A percentile compares a stretch with the other conserved stretches of the same genome.
These are phyloP conservation scores for Pardalotus punctatus DNA, from an alignment of 2,113 vertebrate genomes.

Conservation along the genomic window DNA sequence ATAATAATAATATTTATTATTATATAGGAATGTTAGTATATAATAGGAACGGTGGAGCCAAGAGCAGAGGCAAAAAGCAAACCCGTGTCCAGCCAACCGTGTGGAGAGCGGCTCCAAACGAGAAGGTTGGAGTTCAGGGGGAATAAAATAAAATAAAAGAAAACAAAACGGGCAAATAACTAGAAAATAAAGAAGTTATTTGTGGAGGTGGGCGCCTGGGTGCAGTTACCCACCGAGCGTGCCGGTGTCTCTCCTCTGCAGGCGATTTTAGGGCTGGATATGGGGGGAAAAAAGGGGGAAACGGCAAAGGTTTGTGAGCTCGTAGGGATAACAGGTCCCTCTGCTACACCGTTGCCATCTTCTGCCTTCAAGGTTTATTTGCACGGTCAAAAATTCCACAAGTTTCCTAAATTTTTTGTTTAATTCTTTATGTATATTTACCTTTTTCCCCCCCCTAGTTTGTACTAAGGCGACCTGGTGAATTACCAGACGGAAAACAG, in stretches of 20 bases:
- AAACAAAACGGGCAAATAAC: neutral
- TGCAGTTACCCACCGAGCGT: neutral
- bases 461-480: neutral
- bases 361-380: neutral
- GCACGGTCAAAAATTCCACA: neutral
- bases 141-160: neutral
- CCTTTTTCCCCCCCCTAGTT: neutral
- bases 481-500: neutral
- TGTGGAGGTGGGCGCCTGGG: neutral
- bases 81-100: neutral
- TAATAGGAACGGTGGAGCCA: neutral
- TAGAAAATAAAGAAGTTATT: neutral
- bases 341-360: neutral
- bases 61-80: neutral
- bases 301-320: neutral
- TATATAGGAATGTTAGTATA: neutral
- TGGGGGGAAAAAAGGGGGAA: fast-evolving
- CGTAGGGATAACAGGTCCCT: neutral
- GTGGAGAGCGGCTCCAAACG: neutral
- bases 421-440: neutral
- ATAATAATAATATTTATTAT: too few relatives aligned
- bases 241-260: neutral
- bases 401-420: neutral
- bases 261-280: neutral
- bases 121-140: neutral